A percentile compares a stretch with the other conserved stretches of the same genome.
Conservation (phyloP, 2,113 vertebrate species). For the Orycteropus afer region DNA sequence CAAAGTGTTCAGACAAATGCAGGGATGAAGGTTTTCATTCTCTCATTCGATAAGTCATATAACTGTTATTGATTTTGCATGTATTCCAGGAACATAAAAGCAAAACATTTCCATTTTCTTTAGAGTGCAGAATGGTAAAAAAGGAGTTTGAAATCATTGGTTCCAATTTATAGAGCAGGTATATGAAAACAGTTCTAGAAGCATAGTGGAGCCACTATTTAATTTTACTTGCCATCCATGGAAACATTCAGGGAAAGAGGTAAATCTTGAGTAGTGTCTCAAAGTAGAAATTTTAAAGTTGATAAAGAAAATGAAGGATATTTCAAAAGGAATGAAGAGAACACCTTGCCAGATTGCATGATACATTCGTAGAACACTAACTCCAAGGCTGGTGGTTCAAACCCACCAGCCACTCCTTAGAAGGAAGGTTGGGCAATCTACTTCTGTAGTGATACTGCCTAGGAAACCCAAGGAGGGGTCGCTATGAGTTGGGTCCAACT, state of each 20-base stretch:
- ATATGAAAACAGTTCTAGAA: neutral
- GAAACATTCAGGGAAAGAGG: neutral
- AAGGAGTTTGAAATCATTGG: neutral
- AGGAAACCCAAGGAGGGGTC: no score
- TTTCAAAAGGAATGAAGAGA: neutral
- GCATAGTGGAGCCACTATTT: no score
- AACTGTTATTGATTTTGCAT: slow-evolving; percentile 20
- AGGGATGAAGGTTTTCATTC: neutral
- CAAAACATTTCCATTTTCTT: neutral
- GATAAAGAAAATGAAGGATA: neutral
- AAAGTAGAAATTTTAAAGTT: neutral
- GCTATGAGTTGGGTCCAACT: no score
- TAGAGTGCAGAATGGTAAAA: neutral
- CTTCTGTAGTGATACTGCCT: no score
- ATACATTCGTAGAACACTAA: neutral
- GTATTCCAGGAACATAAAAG: neutral
- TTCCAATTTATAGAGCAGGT: neutral
- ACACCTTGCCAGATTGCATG: neutral
- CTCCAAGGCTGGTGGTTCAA: no score
- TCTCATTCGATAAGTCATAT: neutral
- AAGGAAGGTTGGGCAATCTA: no score
- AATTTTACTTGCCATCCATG: neutral
- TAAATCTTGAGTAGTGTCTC: neutral
- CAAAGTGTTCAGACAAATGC: neutral
- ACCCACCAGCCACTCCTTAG: no score